Percentiles rank a stretch among this genome's conserved stretches.
phyloP scores from a whole-genome alignment of 2,888 invertebrate genomes.

The Pocota personata region DNA sequence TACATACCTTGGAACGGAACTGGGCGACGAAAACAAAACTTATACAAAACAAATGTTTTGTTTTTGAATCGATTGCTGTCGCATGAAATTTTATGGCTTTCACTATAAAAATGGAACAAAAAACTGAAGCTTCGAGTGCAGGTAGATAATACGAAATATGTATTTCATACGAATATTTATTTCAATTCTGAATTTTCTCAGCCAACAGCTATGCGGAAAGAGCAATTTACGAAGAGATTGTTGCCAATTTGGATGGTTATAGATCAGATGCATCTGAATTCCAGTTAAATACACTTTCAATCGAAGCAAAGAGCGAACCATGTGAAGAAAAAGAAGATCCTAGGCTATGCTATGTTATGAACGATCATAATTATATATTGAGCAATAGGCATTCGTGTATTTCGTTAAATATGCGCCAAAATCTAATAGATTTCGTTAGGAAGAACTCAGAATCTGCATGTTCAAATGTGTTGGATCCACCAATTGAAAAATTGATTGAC shows the following conservation, averaged over 20 bases:
- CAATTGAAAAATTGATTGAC: constrained; percentile 44
- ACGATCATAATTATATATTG: constrained; percentile 78
- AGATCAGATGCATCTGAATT: neutral
- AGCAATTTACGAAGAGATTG: constrained; percentile 53
- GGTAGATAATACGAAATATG: neutral
- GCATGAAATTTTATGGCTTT: neutral
- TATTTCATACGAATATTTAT: neutral
- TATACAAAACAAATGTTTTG: constrained; percentile 39
- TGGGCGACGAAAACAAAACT: constrained; percentile 46
- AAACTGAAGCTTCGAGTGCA: neutral
- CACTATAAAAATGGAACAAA: constrained; percentile 17
- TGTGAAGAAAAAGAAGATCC: constrained; percentile 52
- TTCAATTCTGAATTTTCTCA: neutral
- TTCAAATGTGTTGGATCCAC: neutral
- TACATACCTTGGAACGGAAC: constrained; percentile 7
- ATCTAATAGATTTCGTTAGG: constrained; percentile 74
- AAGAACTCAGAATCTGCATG: constrained; percentile 13
- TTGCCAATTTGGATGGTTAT: constrained; percentile 38
- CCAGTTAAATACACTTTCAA: neutral
- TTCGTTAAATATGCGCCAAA: constrained; percentile 47
- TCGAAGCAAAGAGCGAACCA: neutral
- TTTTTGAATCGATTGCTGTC: constrained; percentile 15
- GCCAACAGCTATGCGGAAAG: constrained; percentile 32
- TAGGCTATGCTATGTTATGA: constrained; percentile 73
- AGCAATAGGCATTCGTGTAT: constrained; percentile 5